Percentiles rank a stretch among this genome's conserved stretches.
Evolutionary conservation across 2,797 vertebrate species (phyloP).

Genomic region (Tauraco hartlaubi): DNA sequence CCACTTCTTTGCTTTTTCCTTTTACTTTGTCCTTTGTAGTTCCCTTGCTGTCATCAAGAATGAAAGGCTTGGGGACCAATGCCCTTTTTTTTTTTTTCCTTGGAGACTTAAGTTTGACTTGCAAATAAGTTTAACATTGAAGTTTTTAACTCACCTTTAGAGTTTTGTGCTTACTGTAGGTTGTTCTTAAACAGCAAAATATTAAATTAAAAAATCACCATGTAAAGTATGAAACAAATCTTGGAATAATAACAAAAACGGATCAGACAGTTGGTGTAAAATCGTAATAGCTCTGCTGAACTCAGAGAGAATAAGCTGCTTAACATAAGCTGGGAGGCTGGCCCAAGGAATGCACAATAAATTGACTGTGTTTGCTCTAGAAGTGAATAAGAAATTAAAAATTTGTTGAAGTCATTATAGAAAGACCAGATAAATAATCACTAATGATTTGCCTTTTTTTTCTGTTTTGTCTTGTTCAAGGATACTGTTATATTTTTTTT

Average conservation of each 20-base stretch:
- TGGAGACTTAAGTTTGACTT: background rate
- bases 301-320: background rate
- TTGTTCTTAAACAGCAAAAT: background rate
- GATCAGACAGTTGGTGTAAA: background rate
- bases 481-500: background rate
- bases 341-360: background rate
- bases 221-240: background rate
- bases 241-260: background rate
- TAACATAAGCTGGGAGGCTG: background rate
- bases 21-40: slow-evolving; percentile 30
- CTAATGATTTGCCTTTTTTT: background rate
- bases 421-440: background rate
- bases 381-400: background rate
- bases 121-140: background rate
- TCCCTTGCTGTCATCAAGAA: slow-evolving; percentile 31
- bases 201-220: background rate
- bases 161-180: background rate
- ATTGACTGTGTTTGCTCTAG: background rate
- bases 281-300: background rate
- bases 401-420: background rate
- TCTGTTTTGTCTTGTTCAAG: background rate
- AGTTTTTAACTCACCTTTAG: background rate
- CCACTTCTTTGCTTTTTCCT: slow-evolving; percentile 6
- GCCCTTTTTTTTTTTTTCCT: background rate
- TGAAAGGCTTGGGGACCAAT: slow-evolving; percentile 26